phyloP scores from a whole-genome alignment of 2,113 vertebrate species.

The Spheniscus mendiculus region DNA sequence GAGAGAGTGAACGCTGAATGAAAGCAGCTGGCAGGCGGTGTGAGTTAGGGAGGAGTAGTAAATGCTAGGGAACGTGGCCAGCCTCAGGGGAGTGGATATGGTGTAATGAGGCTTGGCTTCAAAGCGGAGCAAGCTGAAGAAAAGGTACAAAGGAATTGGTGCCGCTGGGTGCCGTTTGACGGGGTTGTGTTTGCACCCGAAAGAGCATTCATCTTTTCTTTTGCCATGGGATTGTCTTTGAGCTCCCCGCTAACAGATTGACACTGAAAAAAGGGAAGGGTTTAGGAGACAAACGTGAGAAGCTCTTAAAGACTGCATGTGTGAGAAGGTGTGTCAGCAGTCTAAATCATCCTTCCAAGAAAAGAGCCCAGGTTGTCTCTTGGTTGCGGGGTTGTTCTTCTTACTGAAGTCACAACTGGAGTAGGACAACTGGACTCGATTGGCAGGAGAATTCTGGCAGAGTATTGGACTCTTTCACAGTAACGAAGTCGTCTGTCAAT shows the following conservation, averaged over 20 bases:
- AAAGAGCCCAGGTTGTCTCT: not conserved
- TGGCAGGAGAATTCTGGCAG: not conserved
- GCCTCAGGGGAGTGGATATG: not conserved
- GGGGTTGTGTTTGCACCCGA: not conserved
- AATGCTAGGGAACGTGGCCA: not conserved
- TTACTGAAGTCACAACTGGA: not conserved
- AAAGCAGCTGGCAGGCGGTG: not conserved
- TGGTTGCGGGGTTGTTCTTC: not conserved
- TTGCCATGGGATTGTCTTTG: not conserved
- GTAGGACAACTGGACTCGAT: not conserved
- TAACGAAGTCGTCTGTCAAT: not conserved
- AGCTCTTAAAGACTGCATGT: not conserved
- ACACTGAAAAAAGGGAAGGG: not conserved
- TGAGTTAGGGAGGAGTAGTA: not conserved
- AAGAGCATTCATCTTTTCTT: not conserved
- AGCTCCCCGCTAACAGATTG: not conserved
- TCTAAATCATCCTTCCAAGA: not conserved
- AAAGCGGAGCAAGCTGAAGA: not conserved
- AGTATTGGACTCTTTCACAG: not conserved
- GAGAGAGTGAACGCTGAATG: not conserved
- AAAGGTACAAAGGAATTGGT: not conserved
- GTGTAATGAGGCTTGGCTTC: not conserved
- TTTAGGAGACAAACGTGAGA: not conserved
- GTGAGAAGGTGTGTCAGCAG: not conserved
- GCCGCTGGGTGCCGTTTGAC: not conserved